Base-by-base conservation (phyloP, 2,113 vertebrate species). In the western clawed frog (Xenopus tropicalis) region DNA sequence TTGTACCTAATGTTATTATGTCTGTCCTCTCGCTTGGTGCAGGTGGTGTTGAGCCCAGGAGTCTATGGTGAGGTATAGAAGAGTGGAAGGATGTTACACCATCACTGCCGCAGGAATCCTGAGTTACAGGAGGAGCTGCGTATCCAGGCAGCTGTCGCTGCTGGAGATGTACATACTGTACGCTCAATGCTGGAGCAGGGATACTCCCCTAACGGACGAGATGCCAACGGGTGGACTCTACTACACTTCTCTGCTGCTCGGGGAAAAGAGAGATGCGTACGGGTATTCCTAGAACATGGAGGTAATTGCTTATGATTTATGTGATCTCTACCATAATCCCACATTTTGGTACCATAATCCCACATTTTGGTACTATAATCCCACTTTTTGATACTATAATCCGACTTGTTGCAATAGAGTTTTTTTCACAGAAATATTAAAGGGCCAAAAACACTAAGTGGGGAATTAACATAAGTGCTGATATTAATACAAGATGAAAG, bases 61-160 rank as follows among this genome's bases (percentile, higher is more conserved):
- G 79, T 44, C 81, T 84, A 78, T 85, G 82, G 80, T 91, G 24
- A 82, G 86, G 72, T 80, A 81, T 78, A 72, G 85, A 83, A 92
- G 88, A 90, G 91, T 84, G 88, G 92, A 91, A 98, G 95, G 94
- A 99, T 99, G 97, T 94, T 98, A 92, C 96, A 98, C 92, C 96
- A 98, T 88, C 97, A 98, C 84, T 98, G 96, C 87, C 90, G 96
- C 83, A 92, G 96, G 86, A 97, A 98, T 90, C 94, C 96, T 72
- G 96, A 99, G 74, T 93, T 98, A 63, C 97, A 98, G 86, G 96
- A 99, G 83, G 97, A 99, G 87, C 85, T 98, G 90, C 97, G 98
- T 94, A 99, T 99, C 79, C 97, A 99, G 90, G 95, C 96, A 61
- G 97, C 97, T 0, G 96, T 99, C 77, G 96, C 96, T 1, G 94